phyloP scores from a whole-genome alignment of 2,113 vertebrate species.

The Paraplagusia blochii region DNA sequence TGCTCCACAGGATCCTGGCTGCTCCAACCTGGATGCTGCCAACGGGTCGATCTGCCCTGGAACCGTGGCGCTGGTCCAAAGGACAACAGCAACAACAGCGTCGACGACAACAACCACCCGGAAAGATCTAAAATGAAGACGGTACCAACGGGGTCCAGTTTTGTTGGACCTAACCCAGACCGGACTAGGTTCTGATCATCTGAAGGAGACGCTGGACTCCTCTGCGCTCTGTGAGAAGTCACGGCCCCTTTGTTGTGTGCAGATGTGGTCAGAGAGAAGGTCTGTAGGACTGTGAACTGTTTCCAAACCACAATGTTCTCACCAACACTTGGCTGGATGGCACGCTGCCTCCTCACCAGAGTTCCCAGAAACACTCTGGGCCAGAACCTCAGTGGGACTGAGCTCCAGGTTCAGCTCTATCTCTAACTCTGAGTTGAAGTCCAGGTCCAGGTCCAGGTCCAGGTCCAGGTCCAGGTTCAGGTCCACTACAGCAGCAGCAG shows the following conservation, averaged over 20 bases:
- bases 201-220: too few species aligned
- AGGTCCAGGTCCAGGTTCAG: too few species aligned
- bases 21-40: slow-evolving; percentile 53
- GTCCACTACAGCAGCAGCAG: too few species aligned
- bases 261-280: slow-evolving; percentile 14
- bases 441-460: too few species aligned
- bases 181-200: too few species aligned
- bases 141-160: too few species aligned
- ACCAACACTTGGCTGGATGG: slow-evolving; percentile 58
- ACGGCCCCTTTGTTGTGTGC: slow-evolving; percentile 14
- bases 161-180: too few species aligned
- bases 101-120: slow-evolving; percentile 9
- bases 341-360: slow-evolving; percentile 56
- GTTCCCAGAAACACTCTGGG: slow-evolving; percentile 70
- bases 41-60: slow-evolving; percentile 45
- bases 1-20: slow-evolving; percentile 54
- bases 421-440: too few species aligned
- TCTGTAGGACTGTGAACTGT: slow-evolving; percentile 37
- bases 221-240: too few species aligned
- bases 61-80: slow-evolving; percentile 17
- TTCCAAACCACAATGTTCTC: slow-evolving; percentile 30
- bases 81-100: slow-evolving; percentile 4
- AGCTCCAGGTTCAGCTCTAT: slow-evolving; percentile 54
- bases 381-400: slow-evolving; percentile 58
- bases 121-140: slow-evolving; percentile 2